phyloP scores from a whole-genome alignment of 2,797 vertebrate genomes.

The Xiphorhynchus erythropygius region DNA sequence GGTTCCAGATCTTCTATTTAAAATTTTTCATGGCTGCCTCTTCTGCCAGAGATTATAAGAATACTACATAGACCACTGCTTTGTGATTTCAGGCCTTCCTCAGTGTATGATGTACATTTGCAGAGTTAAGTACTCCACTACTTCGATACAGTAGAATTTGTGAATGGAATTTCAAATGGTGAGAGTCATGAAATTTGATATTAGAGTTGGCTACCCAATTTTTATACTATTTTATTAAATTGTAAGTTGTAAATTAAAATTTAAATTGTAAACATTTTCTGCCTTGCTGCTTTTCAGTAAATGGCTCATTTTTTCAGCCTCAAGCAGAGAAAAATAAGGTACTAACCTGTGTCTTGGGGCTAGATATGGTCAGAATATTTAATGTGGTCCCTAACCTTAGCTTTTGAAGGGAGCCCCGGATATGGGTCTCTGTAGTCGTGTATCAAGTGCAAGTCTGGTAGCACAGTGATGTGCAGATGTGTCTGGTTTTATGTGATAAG shows the following conservation, averaged over 20 bases:
- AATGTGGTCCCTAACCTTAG: background rate
- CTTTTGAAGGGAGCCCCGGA: background rate
- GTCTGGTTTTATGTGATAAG: background rate
- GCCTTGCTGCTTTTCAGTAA: background rate
- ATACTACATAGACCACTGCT: background rate
- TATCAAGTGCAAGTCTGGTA: background rate
- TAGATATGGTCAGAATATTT: background rate
- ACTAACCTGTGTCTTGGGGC: background rate
- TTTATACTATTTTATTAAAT: background rate
- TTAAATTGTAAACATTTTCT: background rate
- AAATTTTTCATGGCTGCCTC: background rate
- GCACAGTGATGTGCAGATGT: background rate
- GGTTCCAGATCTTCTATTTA: background rate
- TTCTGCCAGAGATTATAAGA: background rate
- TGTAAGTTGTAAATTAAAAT: background rate
- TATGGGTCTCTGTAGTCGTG: background rate
- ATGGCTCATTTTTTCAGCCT: background rate
- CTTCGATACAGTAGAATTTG: background rate
- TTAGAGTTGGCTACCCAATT: background rate
- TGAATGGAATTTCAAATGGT: background rate
- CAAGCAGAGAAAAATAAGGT: background rate
- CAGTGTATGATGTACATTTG: background rate
- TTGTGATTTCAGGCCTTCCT: background rate
- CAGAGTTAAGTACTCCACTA: background rate
- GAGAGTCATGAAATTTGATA: background rate